A percentile compares a stretch with the other conserved stretches of the same genome.
These are phyloP conservation scores for Pollenia labialis DNA, from an alignment of 2,888 invertebrate genomes.

Conservation along the genomic window DNA sequence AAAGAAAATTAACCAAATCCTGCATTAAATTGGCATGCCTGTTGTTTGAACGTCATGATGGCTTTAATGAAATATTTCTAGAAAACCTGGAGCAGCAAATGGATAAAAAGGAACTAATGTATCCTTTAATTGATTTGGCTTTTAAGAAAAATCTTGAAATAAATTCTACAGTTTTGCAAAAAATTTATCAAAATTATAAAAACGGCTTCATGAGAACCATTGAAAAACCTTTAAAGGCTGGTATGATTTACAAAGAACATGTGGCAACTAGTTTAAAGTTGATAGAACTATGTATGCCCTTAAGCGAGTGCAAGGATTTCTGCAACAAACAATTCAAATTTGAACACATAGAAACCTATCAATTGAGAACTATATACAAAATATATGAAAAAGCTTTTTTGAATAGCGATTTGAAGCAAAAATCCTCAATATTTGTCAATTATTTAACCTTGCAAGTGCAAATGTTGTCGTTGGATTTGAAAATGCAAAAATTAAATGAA, in stretches of 20 bases:
- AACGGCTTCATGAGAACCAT: slow-evolving; percentile 87
- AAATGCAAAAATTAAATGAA: slow-evolving; percentile 85
- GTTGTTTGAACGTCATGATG: slow-evolving; percentile 85
- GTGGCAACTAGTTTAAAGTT: slow-evolving; percentile 86
- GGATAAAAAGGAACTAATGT: slow-evolving; percentile 87
- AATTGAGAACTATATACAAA: slow-evolving; percentile 85
- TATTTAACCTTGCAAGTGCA: slow-evolving; percentile 85
- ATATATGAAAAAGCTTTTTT: slow-evolving; percentile 85
- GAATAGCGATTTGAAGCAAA: slow-evolving; percentile 79
- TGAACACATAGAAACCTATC: slow-evolving; percentile 86
- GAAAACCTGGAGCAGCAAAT: slow-evolving; percentile 82
- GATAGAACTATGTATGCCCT: slow-evolving; percentile 86
- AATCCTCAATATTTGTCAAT: slow-evolving; percentile 85
- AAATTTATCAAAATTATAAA: slow-evolving; percentile 87
- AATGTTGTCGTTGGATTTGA: slow-evolving; percentile 83
- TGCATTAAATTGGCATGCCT: slow-evolving; percentile 86
- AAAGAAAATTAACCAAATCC: slow-evolving; percentile 85
- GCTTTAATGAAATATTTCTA: slow-evolving; percentile 74
- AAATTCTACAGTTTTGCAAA: slow-evolving; percentile 85
- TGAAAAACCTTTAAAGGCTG: slow-evolving; percentile 89
- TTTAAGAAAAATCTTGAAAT: slow-evolving; percentile 79
- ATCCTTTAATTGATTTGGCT: slow-evolving; percentile 86
- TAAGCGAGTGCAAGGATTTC: slow-evolving; percentile 86
- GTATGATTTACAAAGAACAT: slow-evolving; percentile 87
- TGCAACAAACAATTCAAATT: slow-evolving; percentile 87